Base-by-base conservation (phyloP, 2,797 vertebrate genomes). In the Tauraco hartlaubi region DNA sequence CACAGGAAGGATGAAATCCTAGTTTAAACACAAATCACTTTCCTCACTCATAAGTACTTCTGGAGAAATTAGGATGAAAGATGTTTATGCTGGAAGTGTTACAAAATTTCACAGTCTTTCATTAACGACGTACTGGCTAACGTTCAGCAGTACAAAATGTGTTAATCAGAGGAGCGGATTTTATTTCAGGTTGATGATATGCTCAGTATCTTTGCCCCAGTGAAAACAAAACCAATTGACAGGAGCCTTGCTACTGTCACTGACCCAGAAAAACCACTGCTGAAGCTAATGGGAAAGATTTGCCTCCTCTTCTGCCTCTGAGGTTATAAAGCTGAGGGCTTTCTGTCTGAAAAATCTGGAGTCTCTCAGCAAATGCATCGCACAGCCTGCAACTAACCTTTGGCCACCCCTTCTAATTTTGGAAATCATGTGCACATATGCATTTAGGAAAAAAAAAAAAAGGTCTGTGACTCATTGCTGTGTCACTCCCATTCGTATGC, bases 321-420 rank as follows among this genome's bases (percentile, higher is more conserved):
- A 61, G 58, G 48, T 71, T 86, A 35, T 12, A 85, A 44, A 62
- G 54, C 52, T 28, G n/a, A 56, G 39, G 44, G 48, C 52, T 71
- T 62, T 62, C 52, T 5, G 1, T 31, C 44, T 58, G 85, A 88
- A 61, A 82, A 88, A 66, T 52, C 37, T 23, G 13, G 48, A 66
- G 88, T 58, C 69, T 94, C 81, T 48, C 58, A 69, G 82, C 72
- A 95, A 90, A 91, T 0, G 25, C 68, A 8, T 7, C 85, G 74
- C 78, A 71, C 68, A 83, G 91, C 72, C 94, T 95, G 74, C 56
- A 93, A 91, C 68, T 89, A 93, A 95, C 91, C 92, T 94, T 92
- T 92, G 78, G 72, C 75, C 31, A 28, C 87, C 68, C 73, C n/a
- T 95, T 95, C 96, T 94, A 94, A 96, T 94, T 94, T 92, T 94